These are phyloP conservation scores for Acanthosepion lycidas DNA, from an alignment of 2,888 invertebrate genomes.

Conservation along the genomic window DNA sequence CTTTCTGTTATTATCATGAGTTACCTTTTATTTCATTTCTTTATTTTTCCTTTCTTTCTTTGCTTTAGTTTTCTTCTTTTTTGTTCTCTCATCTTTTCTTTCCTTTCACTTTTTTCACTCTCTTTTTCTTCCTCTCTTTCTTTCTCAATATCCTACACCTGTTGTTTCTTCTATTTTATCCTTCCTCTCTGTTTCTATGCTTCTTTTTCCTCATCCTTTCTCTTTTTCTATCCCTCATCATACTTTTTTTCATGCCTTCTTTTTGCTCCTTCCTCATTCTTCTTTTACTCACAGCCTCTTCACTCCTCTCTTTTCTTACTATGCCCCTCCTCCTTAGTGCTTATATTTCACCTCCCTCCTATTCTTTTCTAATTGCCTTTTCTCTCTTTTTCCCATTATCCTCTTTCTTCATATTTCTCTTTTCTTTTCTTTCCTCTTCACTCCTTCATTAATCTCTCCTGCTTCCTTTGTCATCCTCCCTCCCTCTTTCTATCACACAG, in stretches of 20 bases:
- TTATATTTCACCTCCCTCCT: neutral
- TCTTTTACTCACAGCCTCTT: neutral
- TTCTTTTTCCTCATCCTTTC: neutral
- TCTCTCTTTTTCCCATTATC: neutral
- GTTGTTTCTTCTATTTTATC: neutral
- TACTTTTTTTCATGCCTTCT: neutral
- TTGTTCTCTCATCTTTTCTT: too few relatives aligned
- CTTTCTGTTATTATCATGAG: too few relatives aligned
- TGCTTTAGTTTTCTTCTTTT: too few relatives aligned
- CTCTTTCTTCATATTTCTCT: neutral
- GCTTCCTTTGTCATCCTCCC: neutral
- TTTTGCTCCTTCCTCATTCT: neutral
- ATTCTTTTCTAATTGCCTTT: neutral
- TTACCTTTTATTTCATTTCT: too few relatives aligned
- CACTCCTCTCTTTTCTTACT: neutral
- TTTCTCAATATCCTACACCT: too few relatives aligned
- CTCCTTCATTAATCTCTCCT: neutral
- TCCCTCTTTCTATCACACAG: neutral
- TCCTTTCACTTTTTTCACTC: too few relatives aligned
- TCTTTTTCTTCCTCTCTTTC: too few relatives aligned
- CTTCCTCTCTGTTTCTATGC: neutral
- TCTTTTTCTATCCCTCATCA: neutral
- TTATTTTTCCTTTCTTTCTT: too few relatives aligned
- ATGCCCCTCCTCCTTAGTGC: neutral
- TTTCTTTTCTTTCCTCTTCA: neutral